phyloP scores from a whole-genome alignment of 2,113 vertebrate species.

The Tursiops truncatus region DNA sequence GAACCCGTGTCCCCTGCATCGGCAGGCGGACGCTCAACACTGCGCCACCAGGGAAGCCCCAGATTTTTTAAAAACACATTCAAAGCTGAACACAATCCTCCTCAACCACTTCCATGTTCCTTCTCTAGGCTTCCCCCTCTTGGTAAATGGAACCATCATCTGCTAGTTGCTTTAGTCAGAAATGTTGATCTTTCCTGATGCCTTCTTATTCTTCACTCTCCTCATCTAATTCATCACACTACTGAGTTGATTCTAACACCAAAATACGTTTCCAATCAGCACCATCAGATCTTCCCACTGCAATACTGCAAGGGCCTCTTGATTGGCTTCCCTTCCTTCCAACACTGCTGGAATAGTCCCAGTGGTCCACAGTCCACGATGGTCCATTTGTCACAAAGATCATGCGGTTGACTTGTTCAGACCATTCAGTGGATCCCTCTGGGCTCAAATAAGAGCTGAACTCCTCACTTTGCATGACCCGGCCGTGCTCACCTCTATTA shows the following conservation, averaged over 20 bases:
- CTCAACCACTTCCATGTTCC: not conserved
- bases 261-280: not conserved
- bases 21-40: too few species aligned
- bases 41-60: too few species aligned
- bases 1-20: too few species aligned
- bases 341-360: not conserved
- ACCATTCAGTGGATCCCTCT: not conserved
- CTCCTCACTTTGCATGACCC: too few species aligned
- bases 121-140: not conserved
- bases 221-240: not conserved
- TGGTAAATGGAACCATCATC: not conserved
- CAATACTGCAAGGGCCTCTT: not conserved
- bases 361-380: not conserved
- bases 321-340: not conserved
- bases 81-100: not conserved
- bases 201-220: not conserved
- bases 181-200: not conserved
- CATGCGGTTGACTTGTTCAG: not conserved
- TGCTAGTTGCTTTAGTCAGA: not conserved
- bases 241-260: not conserved
- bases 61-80: not conserved
- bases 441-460: not conserved
- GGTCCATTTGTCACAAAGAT: not conserved
- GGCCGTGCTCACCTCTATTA: not conserved
- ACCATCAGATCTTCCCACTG: not conserved